These are phyloP conservation scores for Eulemur mongoz DNA, from an alignment of 2,797 vertebrate species.

Conservation along the genomic window DNA sequence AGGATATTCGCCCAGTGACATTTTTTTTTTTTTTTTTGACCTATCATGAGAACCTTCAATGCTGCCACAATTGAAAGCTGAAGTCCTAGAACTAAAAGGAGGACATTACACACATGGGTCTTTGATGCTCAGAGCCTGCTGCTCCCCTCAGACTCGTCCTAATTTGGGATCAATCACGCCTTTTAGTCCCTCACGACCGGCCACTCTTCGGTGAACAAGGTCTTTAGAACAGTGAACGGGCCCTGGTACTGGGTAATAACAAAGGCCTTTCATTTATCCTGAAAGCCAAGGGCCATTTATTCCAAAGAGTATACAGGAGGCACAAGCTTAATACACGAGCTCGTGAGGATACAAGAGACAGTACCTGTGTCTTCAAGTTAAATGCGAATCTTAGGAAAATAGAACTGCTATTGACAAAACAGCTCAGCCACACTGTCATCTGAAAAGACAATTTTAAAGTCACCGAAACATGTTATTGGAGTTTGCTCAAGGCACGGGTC, in stretches of 20 bases:
- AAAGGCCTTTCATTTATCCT: neutral
- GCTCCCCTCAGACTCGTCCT: too few species aligned
- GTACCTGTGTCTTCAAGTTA: neutral
- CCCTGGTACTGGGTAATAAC: neutral
- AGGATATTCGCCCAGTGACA: neutral
- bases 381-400: slow-evolving; percentile 54
- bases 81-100: too few species aligned
- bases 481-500: slow-evolving; percentile 52
- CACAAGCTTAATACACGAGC: neutral
- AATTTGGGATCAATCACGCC: rapidly evolving
- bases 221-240: neutral
- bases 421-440: slow-evolving; percentile 64
- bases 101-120: neutral
- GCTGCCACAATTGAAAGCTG: neutral
- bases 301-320: neutral
- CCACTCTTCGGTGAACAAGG: neutral
- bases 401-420: slow-evolving; percentile 52
- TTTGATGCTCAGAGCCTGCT: neutral
- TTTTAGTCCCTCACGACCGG: neutral
- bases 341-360: neutral
- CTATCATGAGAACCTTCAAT: neutral
- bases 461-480: slow-evolving; percentile 41
- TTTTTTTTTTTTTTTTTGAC: neutral
- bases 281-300: neutral
- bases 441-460: slow-evolving; percentile 68